Base-by-base conservation (phyloP, 2,113 vertebrate species). In the Burhinus bistriatus region DNA sequence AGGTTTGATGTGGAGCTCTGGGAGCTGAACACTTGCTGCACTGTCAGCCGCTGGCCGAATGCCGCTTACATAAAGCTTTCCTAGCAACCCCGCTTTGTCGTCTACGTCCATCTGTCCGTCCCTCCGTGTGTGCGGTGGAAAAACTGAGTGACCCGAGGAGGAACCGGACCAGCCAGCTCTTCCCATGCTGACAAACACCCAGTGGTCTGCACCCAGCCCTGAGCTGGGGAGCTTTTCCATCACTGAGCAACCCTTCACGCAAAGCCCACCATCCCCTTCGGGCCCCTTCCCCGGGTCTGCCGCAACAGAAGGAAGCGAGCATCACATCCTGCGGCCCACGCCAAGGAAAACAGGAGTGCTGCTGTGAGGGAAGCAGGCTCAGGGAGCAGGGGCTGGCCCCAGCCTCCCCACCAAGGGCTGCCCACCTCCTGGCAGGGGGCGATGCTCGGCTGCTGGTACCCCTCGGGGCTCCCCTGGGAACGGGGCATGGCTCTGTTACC, bases 1-100 rank as follows among this genome's bases (percentile, higher is more conserved):
- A 98, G 97, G 95, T 97, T 97, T 96, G 93, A 96, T 96, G 97
- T 97, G 97, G 97, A 93, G 96, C 93, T 97, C 97, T 98, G 97
- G 97, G 97, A 98, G 93, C 95, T 89, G 80, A 96, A 92, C 95
- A 84, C 96, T 97, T 72, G 95, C 94, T 91, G 91, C 95, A 95
- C 97, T 91, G 96, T 98, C 97, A 97, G 96, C 95, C 23, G 52
- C 86, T 59, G 73, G 97, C 76, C 12, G 2, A 90, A 92, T 81
- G 91, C 81, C 6, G 52, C 97, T 98, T 98, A 98, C 97, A 98
- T 98, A 98, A 98, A 98, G 96, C 94, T 96, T 96, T 98, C 96
- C 88, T 97, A 96, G 97, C 93, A 97, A 94, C 93, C 75, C 88
- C 4, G 30, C 95, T 96, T 93, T 94, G 94, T 96, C 19, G 3